phyloP scores from a whole-genome alignment of 2,888 invertebrate species.

The Dysmachus trigonus region DNA sequence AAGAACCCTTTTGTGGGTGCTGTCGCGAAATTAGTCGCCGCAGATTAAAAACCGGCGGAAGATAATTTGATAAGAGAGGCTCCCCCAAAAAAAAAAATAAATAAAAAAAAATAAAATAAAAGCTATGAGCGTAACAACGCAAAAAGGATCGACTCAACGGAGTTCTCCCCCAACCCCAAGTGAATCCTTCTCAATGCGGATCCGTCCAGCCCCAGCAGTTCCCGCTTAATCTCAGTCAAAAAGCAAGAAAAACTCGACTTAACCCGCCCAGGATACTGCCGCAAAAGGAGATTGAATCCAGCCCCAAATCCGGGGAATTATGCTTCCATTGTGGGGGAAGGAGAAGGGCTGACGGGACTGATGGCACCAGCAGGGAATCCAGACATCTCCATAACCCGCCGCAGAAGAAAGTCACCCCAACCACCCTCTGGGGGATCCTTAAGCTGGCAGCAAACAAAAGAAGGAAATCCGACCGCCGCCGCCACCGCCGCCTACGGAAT shows the following conservation, averaged over 20 bases:
- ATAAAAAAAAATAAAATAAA: too few relatives aligned
- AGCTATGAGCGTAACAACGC: background rate
- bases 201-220: background rate
- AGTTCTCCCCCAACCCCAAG: too few relatives aligned
- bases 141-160: background rate
- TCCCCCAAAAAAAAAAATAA: too few relatives aligned
- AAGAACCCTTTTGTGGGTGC: background rate
- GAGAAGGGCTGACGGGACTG: background rate
- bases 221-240: constrained; percentile 9
- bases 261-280: background rate
- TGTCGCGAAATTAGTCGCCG: background rate
- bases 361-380: background rate
- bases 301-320: constrained; percentile 27
- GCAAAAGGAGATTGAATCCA: constrained; percentile 31
- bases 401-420: background rate
- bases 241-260: constrained; percentile 15
- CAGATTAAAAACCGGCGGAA: background rate
- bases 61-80: background rate
- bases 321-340: background rate
- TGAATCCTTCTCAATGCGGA: too few relatives aligned
- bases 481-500: background rate
- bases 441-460: constrained; percentile 7
- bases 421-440: background rate
- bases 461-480: constrained; percentile 11
- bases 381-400: constrained; percentile 5